phyloP scores from a whole-genome alignment of 2,888 invertebrate species.

The Pilophorus perplexus region DNA sequence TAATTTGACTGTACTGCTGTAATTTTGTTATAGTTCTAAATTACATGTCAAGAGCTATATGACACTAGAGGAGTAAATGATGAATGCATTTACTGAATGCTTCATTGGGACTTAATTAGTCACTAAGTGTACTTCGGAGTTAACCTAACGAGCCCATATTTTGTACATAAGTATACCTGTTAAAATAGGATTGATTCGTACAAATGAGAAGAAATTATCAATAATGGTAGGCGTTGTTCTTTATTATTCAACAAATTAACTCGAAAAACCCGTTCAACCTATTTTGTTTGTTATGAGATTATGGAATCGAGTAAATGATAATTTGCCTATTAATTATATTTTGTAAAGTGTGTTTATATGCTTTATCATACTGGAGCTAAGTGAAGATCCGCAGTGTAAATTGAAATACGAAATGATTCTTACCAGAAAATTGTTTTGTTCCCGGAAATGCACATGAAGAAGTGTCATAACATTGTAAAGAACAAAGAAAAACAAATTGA shows the following conservation, averaged over 20 bases:
- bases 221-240: background rate
- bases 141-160: constrained; percentile 18
- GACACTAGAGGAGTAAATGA: constrained; percentile 11
- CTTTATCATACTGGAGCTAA: background rate
- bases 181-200: constrained; percentile 10
- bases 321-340: constrained; percentile 15
- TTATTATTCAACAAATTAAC: background rate
- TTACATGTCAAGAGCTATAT: constrained; percentile 4
- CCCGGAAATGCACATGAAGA: background rate
- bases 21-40: background rate
- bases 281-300: constrained; percentile 2
- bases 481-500: background rate
- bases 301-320: background rate
- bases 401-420: background rate
- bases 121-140: constrained; percentile 34
- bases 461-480: background rate
- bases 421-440: background rate
- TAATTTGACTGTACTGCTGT: too few species aligned
- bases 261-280: constrained; percentile 2
- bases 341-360: constrained; percentile 21
- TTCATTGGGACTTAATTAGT: constrained; percentile 35
- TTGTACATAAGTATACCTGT: constrained; percentile 22
- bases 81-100: constrained; percentile 14
- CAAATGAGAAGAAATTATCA: constrained; percentile 8
- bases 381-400: background rate